Percentiles rank a stretch among this genome's conserved stretches.
Evolutionary conservation across 92 coral and sea anemone species (phyloP).

Genomic region (Muricea muricata): DNA sequence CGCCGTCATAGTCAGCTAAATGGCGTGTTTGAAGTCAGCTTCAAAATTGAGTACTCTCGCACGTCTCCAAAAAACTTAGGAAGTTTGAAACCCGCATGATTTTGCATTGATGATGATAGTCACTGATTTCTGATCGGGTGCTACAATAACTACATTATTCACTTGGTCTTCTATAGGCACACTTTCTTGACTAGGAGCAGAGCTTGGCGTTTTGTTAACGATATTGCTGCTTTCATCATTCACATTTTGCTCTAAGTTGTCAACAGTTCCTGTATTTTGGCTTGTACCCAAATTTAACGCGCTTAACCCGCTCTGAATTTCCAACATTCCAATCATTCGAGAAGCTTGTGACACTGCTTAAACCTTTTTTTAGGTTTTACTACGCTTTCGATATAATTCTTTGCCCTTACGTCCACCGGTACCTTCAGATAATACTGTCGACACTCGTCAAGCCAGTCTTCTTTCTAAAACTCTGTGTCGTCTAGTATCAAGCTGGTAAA

Average conservation of each 20-base stretch:
- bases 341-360: no score
- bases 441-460: neutral
- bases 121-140: neutral
- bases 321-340: no score
- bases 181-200: neutral
- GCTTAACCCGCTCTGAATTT: no score
- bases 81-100: slow-evolving; percentile 16
- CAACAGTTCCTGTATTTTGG: no score
- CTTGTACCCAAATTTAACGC: no score
- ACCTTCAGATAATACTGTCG: neutral
- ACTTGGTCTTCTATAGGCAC: neutral
- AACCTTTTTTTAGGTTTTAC: neutral
- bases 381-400: neutral
- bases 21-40: slow-evolving; percentile 68
- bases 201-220: neutral
- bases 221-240: neutral
- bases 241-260: no score
- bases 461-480: neutral
- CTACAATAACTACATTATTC: neutral
- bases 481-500: neutral
- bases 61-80: slow-evolving; percentile 61
- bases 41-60: slow-evolving; percentile 59
- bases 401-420: neutral
- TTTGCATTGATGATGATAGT: neutral
- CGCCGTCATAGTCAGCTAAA: no score